phyloP scores from a whole-genome alignment of 2,797 vertebrate genomes.

The Halcyon smyrnensis region DNA sequence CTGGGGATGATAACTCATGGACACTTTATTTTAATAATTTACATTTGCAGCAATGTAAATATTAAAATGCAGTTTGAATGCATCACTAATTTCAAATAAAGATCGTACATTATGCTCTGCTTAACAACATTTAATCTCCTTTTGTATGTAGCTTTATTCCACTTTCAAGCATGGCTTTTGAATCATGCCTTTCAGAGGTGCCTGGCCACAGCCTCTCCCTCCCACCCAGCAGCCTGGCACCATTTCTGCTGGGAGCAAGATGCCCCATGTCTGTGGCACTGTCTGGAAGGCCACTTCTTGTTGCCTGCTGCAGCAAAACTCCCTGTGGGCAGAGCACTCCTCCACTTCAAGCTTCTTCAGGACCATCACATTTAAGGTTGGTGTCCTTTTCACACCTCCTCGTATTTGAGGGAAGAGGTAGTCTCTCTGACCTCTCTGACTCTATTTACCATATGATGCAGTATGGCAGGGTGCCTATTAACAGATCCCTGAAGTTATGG shows the following conservation, averaged over 20 bases:
- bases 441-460: background rate
- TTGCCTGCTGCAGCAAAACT: background rate
- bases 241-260: background rate
- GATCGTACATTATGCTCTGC: background rate
- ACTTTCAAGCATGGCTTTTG: background rate
- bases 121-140: background rate
- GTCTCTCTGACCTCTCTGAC: background rate
- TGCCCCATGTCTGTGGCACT: rapidly evolving
- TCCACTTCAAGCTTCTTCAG: background rate
- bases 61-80: constrained; percentile 15
- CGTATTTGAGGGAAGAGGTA: background rate
- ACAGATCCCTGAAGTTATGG: background rate
- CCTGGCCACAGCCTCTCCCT: constrained; percentile 2
- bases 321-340: background rate
- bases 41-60: constrained; percentile 15
- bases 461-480: background rate
- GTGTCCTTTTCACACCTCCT: background rate
- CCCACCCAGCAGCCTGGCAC: background rate
- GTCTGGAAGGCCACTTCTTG: background rate
- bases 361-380: background rate
- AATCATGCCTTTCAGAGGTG: background rate
- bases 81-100: constrained; percentile 24
- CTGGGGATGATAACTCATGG: background rate
- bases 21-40: constrained; percentile 17
- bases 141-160: background rate